phyloP scores from a whole-genome alignment of 2,797 vertebrate genomes.

The Manis crassicaudata region DNA sequence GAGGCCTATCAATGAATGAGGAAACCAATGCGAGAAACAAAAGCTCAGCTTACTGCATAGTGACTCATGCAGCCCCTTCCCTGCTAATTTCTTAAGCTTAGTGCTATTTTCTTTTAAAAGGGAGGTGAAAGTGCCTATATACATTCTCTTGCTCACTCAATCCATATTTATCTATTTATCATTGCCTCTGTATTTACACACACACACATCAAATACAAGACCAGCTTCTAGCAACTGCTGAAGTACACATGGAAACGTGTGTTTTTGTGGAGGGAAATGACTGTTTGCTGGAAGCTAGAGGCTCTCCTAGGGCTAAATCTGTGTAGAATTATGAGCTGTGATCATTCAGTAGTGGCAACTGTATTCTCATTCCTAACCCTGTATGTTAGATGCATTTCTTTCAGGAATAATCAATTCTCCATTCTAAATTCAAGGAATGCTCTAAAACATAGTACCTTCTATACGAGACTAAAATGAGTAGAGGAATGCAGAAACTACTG shows the following conservation, averaged over 20 bases:
- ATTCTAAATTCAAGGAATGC: constrained; percentile 1
- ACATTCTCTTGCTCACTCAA: not conserved
- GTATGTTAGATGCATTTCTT: not conserved
- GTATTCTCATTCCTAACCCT: constrained; percentile 59
- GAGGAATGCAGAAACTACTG: not conserved
- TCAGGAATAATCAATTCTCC: constrained; percentile 40
- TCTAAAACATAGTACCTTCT: not conserved
- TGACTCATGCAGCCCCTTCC: not conserved
- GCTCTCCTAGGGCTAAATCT: constrained; percentile 62
- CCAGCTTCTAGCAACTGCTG: constrained; percentile 13
- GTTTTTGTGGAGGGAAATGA: constrained; percentile 59
- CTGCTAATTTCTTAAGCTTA: not conserved
- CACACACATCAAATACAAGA: not conserved
- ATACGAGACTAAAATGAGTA: not conserved
- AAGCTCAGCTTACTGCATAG: not conserved
- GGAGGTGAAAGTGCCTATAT: not conserved
- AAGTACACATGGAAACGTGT: not conserved
- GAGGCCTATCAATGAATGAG: not conserved
- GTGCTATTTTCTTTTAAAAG: not conserved
- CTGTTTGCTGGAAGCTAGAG: constrained; percentile 59
- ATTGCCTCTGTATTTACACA: not conserved
- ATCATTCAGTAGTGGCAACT: constrained; percentile 71
- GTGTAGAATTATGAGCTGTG: constrained; percentile 68
- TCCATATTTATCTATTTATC: not conserved
- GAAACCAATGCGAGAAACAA: not conserved